Evolutionary conservation across 2,113 vertebrate species (phyloP).

Genomic region (Cathartes aura): DNA sequence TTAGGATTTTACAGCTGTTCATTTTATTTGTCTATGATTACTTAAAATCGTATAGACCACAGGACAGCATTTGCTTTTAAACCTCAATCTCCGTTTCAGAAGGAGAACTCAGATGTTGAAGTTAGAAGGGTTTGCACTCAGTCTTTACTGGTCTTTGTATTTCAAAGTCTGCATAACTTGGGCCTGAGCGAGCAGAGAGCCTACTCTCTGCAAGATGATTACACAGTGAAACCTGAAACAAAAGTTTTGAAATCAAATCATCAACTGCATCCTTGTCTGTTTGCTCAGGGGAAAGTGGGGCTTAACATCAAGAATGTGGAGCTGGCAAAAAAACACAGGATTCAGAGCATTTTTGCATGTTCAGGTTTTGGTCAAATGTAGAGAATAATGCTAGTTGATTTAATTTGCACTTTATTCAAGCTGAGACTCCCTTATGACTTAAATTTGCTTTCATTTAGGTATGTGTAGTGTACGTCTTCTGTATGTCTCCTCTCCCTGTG

Average conservation of each 20-base stretch:
- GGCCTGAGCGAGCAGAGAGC: not conserved
- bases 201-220: not conserved
- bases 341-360: not conserved
- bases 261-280: not conserved
- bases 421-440: not conserved
- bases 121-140: not conserved
- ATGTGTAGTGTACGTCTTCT: rapidly evolving
- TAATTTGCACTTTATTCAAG: not conserved
- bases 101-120: not conserved
- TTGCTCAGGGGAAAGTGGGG: not conserved
- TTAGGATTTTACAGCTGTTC: not conserved
- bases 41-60: not conserved
- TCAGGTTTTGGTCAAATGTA: not conserved
- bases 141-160: not conserved
- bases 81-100: not conserved
- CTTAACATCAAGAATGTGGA: not conserved
- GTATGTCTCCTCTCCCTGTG: not conserved
- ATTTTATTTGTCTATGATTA: not conserved
- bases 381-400: not conserved
- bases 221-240: not conserved
- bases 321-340: not conserved
- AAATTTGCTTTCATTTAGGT: not conserved
- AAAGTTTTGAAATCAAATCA: not conserved
- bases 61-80: not conserved
- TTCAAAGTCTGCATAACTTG: not conserved